phyloP scores from a whole-genome alignment of 1,140 invertebrate genomes.

The Meloidogyne exigua region DNA sequence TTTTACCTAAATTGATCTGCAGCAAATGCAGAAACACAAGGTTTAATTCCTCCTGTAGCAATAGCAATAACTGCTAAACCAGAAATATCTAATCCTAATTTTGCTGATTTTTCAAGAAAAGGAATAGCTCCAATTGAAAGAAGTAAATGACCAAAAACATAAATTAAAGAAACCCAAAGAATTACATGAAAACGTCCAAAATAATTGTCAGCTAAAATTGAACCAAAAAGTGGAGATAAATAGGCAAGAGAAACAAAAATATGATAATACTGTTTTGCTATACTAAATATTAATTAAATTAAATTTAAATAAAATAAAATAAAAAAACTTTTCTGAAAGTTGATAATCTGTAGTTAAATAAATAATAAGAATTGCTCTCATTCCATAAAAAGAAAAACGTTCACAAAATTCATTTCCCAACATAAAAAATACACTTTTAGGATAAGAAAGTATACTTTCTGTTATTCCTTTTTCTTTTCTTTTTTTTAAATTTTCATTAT shows the following conservation, averaged over 20 bases:
- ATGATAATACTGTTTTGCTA: conserved; percentile 72
- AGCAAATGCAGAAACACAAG: conserved; percentile 92
- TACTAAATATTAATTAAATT: conserved; percentile 15
- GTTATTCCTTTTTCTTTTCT: conserved; percentile 34
- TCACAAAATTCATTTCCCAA: conserved; percentile 93
- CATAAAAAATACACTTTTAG: conserved; percentile 87
- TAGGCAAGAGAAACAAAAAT: conserved; percentile 80
- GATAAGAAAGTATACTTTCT: conserved; percentile 63
- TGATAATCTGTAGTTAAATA: conserved; percentile 57
- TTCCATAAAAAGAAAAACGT: conserved; percentile 90
- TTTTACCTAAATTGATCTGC: conserved; percentile 40
- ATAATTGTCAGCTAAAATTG: conserved; percentile 81
- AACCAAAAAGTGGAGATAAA: conserved; percentile 82
- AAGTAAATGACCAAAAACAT: conserved; percentile 81
- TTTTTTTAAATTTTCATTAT: conserved; percentile 2
- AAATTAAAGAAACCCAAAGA: conserved; percentile 79
- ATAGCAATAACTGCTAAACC: conserved; percentile 77
- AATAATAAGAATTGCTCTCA: conserved; percentile 69
- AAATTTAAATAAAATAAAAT: conserved; percentile 5
- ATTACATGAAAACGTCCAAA: conserved; percentile 76
- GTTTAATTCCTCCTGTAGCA: conserved; percentile 93
- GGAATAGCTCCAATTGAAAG: conserved; percentile 73
- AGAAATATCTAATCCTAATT: conserved; percentile 52
- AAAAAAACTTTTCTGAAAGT: conserved; percentile 69
- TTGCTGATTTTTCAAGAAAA: conserved; percentile 66